Conservation (phyloP, 2,797 vertebrate genomes). For the Rhynchonycteris naso region DNA sequence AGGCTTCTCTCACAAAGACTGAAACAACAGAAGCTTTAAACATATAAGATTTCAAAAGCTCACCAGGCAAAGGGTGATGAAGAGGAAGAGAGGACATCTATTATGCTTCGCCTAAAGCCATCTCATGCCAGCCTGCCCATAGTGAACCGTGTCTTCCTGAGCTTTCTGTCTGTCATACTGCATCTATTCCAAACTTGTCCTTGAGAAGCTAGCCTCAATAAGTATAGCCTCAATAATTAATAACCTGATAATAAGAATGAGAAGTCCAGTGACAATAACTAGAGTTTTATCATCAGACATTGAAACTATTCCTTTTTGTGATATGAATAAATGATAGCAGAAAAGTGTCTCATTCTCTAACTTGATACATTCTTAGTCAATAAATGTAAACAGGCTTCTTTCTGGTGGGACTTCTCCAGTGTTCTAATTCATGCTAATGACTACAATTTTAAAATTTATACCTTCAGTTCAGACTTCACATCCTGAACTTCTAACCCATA, state of each 20-base stretch:
- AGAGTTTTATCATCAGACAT: neutral
- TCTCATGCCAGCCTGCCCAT: neutral
- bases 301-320: neutral
- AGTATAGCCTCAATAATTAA: neutral
- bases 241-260: neutral
- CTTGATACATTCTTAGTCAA: neutral
- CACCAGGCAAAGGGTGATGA: neutral
- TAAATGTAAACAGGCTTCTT: neutral
- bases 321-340: neutral
- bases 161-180: neutral
- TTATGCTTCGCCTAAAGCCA: too few species aligned
- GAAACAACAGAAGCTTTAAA: neutral
- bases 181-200: neutral
- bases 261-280: neutral
- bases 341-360: neutral
- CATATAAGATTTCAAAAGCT: neutral
- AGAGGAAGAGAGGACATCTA: rapidly evolving
- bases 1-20: neutral
- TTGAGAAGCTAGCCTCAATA: neutral
- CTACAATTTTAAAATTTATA: neutral
- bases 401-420: neutral
- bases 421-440: neutral
- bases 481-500: neutral
- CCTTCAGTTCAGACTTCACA: neutral
- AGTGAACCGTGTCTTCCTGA: neutral